phyloP scores from a whole-genome alignment of 2,113 vertebrate species.

The Antechinus stuartii region DNA sequence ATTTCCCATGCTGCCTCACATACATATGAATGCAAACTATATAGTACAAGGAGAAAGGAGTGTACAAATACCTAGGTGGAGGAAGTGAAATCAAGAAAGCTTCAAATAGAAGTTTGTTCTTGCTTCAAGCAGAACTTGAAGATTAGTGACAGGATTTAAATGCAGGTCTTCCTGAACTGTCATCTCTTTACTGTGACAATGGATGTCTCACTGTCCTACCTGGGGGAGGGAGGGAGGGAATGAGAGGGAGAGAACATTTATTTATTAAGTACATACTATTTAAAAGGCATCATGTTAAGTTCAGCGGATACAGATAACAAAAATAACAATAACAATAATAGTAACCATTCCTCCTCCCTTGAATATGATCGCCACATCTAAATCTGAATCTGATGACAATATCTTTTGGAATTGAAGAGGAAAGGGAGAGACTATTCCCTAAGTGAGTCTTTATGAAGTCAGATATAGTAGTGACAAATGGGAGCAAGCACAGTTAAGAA shows the following conservation, averaged over 20 bases:
- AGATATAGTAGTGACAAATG: not conserved
- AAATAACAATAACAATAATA: not conserved
- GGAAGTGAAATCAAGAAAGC: no score
- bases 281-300: not conserved
- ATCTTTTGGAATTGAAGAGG: not conserved
- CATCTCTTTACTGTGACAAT: no score
- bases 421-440: not conserved
- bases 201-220: no score
- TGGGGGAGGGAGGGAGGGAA: not conserved
- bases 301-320: not conserved
- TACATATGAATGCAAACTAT: no score
- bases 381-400: not conserved
- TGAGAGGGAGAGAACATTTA: no score
- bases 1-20: no score
- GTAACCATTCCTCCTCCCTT: not conserved
- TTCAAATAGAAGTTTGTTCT: no score
- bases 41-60: no score
- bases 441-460: not conserved
- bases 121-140: no score
- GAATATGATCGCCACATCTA: not conserved
- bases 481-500: not conserved
- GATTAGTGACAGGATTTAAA: no score
- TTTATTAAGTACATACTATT: not conserved
- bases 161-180: no score
- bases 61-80: no score